These are phyloP conservation scores for Mechanitis messenoides DNA, from an alignment of 2,888 invertebrate species.

Conservation along the genomic window DNA sequence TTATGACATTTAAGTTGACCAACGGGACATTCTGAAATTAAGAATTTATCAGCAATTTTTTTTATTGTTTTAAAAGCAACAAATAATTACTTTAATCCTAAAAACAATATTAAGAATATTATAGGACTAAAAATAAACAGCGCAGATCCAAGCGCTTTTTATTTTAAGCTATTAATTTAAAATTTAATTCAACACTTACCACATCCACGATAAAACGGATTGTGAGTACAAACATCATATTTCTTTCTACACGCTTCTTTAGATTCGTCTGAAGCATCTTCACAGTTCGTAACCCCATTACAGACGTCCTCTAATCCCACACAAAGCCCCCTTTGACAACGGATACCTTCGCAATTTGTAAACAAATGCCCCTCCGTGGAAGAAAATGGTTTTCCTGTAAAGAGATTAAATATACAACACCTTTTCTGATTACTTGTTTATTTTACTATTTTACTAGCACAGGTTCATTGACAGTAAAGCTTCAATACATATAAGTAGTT, in stretches of 20 bases:
- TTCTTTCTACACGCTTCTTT: constrained; percentile 62
- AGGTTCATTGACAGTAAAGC: background rate
- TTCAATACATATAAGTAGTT: too few relatives aligned
- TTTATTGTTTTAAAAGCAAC: too few relatives aligned
- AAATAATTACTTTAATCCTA: too few relatives aligned
- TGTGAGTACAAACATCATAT: constrained; percentile 40
- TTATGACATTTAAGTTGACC: constrained; percentile 81
- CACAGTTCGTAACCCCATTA: constrained; percentile 82
- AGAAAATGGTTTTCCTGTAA: constrained; percentile 25
- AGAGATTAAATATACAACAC: background rate
- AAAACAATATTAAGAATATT: too few relatives aligned
- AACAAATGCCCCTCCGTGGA: constrained; percentile 27
- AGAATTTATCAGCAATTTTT: background rate
- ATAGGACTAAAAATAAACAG: too few relatives aligned
- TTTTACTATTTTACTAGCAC: background rate
- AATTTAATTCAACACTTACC: constrained; percentile 38
- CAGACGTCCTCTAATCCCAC: constrained; percentile 77
- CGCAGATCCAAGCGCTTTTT: too few relatives aligned
- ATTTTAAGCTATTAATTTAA: too few relatives aligned
- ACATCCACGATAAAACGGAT: constrained; percentile 56
- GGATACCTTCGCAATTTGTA: constrained; percentile 74
- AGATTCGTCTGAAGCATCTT: constrained; percentile 82
- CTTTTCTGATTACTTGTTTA: background rate
- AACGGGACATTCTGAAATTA: constrained; percentile 76
- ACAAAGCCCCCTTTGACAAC: constrained; percentile 84